Conservation (phyloP, 2,797 vertebrate species). For the Avahi laniger region DNA sequence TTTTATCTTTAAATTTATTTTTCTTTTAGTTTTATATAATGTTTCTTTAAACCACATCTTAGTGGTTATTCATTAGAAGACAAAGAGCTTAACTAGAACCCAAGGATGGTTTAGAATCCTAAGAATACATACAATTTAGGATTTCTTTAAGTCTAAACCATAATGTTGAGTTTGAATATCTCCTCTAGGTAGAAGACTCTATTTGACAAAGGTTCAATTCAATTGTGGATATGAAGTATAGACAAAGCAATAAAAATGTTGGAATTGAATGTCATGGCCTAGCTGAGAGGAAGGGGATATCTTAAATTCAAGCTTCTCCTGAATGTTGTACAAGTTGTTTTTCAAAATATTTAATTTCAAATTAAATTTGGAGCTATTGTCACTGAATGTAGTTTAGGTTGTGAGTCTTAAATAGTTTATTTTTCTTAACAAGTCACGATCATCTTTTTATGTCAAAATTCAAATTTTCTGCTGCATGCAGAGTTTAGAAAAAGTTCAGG, state of each 20-base stretch:
- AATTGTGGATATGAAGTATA: not conserved
- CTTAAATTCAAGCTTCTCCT: not conserved
- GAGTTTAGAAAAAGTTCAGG: slow-evolving; percentile 2
- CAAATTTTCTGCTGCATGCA: not conserved
- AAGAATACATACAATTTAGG: not conserved
- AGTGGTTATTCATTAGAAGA: slow-evolving; percentile 21
- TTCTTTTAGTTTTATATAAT: not conserved
- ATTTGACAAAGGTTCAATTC: not conserved
- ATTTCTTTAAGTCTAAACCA: slow-evolving; percentile 17
- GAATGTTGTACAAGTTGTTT: not conserved
- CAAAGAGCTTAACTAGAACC: not conserved
- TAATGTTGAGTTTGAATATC: not conserved
- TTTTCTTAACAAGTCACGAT: not conserved
- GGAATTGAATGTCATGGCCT: not conserved
- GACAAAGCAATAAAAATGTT: not conserved
- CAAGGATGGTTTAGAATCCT: not conserved
- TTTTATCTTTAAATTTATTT: slow-evolving; percentile 7
- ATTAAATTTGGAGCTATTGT: not conserved
- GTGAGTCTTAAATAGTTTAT: not conserved
- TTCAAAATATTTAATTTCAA: not conserved
- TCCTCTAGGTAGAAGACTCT: not conserved
- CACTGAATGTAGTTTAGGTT: not conserved
- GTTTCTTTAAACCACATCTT: not conserved
- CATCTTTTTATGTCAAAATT: slow-evolving; percentile 18
- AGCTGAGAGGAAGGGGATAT: not conserved